phyloP scores from a whole-genome alignment of 92 coral and sea anemone genomes.

The Palythoa grandis region DNA sequence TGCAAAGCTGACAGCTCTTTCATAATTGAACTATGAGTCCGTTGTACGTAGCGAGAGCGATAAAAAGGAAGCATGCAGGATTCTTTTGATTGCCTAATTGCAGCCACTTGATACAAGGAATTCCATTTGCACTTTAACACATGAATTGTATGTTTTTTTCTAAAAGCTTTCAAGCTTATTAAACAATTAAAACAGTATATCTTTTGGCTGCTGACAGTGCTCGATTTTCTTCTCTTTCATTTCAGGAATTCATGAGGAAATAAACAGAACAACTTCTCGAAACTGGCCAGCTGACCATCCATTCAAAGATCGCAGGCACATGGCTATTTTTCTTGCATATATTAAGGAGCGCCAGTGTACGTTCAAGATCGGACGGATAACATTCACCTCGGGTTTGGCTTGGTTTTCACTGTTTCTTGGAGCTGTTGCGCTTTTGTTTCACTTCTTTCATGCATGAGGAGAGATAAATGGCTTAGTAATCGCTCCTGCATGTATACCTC shows the following conservation, averaged over 20 bases:
- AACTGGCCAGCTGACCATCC: constrained; percentile 69
- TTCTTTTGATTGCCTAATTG: too few species aligned
- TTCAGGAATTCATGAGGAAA: constrained; percentile 64
- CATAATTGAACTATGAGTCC: too few species aligned
- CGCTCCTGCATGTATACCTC: too few species aligned
- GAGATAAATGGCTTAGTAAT: too few species aligned
- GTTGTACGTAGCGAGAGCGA: too few species aligned
- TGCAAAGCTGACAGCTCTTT: too few species aligned
- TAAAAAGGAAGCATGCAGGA: too few species aligned
- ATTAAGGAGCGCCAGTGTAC: constrained; percentile 72
- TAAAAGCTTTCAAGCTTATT: too few species aligned
- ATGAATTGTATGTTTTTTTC: too few species aligned
- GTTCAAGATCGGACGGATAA: constrained; percentile 74
- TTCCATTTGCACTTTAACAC: too few species aligned
- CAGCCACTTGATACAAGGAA: too few species aligned
- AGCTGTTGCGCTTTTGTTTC: constrained; percentile 59
- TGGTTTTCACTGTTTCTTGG: constrained; percentile 82
- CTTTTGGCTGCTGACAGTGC: not conserved
- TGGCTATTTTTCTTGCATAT: constrained; percentile 59
- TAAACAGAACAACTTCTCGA: constrained; percentile 64
- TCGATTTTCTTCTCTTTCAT: not conserved
- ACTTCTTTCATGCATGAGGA: constrained; percentile 47
- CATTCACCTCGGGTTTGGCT: constrained; percentile 75
- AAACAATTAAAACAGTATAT: too few species aligned
- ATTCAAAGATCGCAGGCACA: constrained; percentile 69